These are phyloP conservation scores for Drosophila peninsularis DNA, from an alignment of 2,888 invertebrate genomes.

Conservation along the genomic window DNA sequence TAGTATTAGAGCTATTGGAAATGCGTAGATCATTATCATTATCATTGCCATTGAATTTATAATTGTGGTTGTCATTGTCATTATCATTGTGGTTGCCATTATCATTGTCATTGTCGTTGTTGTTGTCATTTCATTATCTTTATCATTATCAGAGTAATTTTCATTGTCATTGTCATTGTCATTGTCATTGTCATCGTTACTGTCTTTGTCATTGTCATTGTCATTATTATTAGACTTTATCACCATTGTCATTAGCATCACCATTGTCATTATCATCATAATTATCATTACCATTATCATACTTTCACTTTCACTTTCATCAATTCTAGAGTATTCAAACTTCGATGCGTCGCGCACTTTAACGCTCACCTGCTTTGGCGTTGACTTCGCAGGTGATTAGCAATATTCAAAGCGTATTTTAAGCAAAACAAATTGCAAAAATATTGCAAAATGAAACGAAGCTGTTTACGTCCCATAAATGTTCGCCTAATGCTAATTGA, in stretches of 20 bases:
- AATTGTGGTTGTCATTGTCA: background rate
- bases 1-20: background rate
- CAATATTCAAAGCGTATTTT: slow-evolving; percentile 53
- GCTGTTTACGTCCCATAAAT: slow-evolving; percentile 31
- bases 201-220: background rate
- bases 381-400: slow-evolving; percentile 59
- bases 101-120: background rate
- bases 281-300: background rate
- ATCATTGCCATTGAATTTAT: background rate
- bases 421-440: slow-evolving; percentile 59
- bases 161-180: background rate
- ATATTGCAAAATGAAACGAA: slow-evolving; percentile 13
- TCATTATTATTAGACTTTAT: background rate
- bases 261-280: background rate
- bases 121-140: background rate
- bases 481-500: slow-evolving; percentile 48
- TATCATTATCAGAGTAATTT: background rate
- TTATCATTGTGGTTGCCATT: background rate
- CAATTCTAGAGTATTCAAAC: slow-evolving; percentile 13
- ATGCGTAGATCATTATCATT: background rate
- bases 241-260: background rate
- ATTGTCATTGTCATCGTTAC: background rate
- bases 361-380: background rate
- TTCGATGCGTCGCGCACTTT: background rate
- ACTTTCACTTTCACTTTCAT: background rate